Conservation (phyloP, 35 echinoderm and acorn worm species). For the Acanthaster planci region DNA sequence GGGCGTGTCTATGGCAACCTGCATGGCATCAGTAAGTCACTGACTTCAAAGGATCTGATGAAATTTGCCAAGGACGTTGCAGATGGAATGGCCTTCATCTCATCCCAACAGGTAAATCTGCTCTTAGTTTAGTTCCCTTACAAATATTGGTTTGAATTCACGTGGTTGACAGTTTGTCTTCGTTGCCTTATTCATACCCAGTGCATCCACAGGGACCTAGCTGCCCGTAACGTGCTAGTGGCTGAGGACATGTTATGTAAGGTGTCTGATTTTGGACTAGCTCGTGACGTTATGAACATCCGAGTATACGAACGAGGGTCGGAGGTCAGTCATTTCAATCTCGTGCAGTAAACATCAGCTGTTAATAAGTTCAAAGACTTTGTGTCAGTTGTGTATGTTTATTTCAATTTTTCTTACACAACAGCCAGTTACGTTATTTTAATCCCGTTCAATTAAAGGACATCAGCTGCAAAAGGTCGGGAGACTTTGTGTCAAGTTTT, state of each 20-base stretch:
- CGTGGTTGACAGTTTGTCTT: too few species aligned
- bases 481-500: too few species aligned
- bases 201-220: constrained; percentile 78
- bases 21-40: not conserved
- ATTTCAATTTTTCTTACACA: too few species aligned
- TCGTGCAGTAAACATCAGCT: too few species aligned
- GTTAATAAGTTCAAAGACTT: too few species aligned
- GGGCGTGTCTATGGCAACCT: not conserved
- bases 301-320: not conserved
- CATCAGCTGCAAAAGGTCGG: too few species aligned
- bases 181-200: not conserved
- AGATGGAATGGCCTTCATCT: constrained; percentile 11
- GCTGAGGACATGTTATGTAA: constrained; percentile 64
- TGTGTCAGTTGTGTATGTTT: too few species aligned
- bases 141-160: too few species aligned
- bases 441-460: too few species aligned
- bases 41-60: not conserved
- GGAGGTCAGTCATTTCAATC: too few species aligned
- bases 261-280: constrained; percentile 78
- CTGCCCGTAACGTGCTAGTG: constrained; percentile 70
- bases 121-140: too few species aligned
- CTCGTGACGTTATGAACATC: constrained; percentile 60
- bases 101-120: not conserved
- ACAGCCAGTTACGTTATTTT: too few species aligned
- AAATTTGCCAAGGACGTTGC: constrained; percentile 20